phyloP scores from a whole-genome alignment of 2,797 vertebrate species.

The Sebastes minor region DNA sequence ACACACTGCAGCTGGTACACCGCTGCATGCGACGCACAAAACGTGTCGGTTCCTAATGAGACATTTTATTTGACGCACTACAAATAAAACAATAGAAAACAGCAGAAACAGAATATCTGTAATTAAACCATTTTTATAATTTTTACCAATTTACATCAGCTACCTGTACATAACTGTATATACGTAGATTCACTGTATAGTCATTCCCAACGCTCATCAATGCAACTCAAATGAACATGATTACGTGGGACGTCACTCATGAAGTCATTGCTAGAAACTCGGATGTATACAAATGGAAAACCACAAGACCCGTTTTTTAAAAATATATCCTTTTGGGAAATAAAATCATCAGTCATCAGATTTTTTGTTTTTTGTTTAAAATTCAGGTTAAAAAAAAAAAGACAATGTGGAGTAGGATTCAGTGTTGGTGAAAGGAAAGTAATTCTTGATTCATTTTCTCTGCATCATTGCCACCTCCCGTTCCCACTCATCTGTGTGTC shows the following conservation, averaged over 20 bases:
- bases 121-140: no score
- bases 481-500: not conserved
- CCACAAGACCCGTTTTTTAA: fast-evolving
- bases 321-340: not conserved
- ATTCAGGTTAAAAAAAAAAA: no score
- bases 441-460: not conserved
- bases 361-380: not conserved
- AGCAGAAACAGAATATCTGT: no score
- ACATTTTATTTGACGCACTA: no score
- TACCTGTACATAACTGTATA: no score
- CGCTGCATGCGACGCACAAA: no score
- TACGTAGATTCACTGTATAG: no score
- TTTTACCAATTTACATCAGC: no score
- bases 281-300: not conserved
- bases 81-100: no score
- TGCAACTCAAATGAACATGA: not conserved
- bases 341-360: not conserved
- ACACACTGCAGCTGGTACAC: no score
- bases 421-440: not conserved
- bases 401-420: not conserved
- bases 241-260: fast-evolving
- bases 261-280: no score
- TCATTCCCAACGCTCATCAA: fast-evolving
- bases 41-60: no score
- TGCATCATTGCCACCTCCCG: not conserved